These are phyloP conservation scores for Plutomurus gul DNA, from an alignment of 1,140 invertebrate genomes.

Conservation along the genomic window DNA sequence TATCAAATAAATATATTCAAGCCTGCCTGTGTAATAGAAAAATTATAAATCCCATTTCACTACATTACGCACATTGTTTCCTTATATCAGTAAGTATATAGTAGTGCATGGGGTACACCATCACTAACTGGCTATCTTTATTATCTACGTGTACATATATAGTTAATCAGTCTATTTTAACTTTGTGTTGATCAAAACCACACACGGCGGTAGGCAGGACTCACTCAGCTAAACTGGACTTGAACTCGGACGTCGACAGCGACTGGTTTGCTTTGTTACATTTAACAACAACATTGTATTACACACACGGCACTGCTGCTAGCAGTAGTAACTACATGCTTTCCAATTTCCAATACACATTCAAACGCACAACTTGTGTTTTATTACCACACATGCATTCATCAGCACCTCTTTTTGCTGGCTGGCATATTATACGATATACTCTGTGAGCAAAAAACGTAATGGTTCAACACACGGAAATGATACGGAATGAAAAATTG, in stretches of 20 bases:
- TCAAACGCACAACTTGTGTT: background rate
- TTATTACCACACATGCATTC: constrained; percentile 13
- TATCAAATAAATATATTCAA: too few relatives aligned
- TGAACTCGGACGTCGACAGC: background rate
- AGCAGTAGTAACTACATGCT: too few relatives aligned
- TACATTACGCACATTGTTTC: background rate
- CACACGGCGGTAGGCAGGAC: constrained; percentile 20
- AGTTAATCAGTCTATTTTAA: constrained; percentile 28
- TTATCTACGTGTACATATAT: constrained; percentile 14
- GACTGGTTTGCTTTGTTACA: background rate
- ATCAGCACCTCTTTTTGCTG: background rate
- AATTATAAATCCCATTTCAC: background rate
- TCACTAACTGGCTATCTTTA: constrained; percentile 27
- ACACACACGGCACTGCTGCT: too few relatives aligned
- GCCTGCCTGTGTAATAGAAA: too few relatives aligned
- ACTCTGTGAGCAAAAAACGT: too few relatives aligned
- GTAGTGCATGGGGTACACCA: too few relatives aligned
- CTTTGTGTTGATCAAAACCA: constrained; percentile 23
- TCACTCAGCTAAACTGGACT: background rate
- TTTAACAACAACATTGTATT: constrained; percentile 11
- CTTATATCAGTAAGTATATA: too few relatives aligned
- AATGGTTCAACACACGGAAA: too few relatives aligned
- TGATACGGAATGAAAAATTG: too few relatives aligned
- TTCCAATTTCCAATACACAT: too few relatives aligned
- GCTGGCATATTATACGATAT: too few relatives aligned